phyloP scores from a whole-genome alignment of 2,797 vertebrate genomes.

The Poecilia wingei region DNA sequence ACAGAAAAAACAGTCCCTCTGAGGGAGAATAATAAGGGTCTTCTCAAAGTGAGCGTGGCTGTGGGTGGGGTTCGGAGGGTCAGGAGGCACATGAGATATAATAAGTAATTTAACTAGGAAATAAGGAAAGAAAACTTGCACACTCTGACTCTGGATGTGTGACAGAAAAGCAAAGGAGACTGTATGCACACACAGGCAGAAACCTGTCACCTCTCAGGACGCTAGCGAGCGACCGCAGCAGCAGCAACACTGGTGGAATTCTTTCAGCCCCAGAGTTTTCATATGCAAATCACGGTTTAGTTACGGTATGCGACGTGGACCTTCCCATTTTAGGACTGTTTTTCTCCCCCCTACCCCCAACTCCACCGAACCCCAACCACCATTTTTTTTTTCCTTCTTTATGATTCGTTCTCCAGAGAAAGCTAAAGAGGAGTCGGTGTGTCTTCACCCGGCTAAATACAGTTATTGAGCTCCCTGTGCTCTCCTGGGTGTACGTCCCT shows the following conservation, averaged over 20 bases:
- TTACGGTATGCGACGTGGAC: conserved; percentile 86
- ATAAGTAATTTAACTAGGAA: conserved; percentile 72
- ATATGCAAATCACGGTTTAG: conserved; percentile 88
- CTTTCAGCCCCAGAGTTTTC: conserved; percentile 83
- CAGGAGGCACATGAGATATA: conserved; percentile 51
- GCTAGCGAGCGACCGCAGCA: conserved; percentile 49
- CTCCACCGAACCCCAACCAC: not conserved
- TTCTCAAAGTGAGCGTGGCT: conserved; percentile 61
- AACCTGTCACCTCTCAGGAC: conserved; percentile 76
- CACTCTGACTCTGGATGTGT: conserved; percentile 64
- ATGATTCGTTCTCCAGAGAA: conserved; percentile 81
- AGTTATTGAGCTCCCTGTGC: conserved; percentile 74
- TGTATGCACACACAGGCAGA: conserved; percentile 60
- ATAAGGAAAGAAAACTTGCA: conserved; percentile 48
- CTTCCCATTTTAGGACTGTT: conserved; percentile 83
- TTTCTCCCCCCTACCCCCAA: not conserved
- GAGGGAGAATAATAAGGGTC: conserved; percentile 62
- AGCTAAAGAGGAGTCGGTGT: conserved; percentile 65
- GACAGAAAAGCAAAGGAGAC: conserved; percentile 65
- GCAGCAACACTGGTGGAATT: conserved; percentile 80
- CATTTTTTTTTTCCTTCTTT: conserved; percentile 56
- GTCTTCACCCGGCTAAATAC: conserved; percentile 76
- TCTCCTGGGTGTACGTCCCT: conserved; percentile 70
- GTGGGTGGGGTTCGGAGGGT: conserved; percentile 10
- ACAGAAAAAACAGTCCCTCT: conserved; percentile 57